Conservation (phyloP, 2,797 vertebrate species). For the Pteropus rufus region DNA sequence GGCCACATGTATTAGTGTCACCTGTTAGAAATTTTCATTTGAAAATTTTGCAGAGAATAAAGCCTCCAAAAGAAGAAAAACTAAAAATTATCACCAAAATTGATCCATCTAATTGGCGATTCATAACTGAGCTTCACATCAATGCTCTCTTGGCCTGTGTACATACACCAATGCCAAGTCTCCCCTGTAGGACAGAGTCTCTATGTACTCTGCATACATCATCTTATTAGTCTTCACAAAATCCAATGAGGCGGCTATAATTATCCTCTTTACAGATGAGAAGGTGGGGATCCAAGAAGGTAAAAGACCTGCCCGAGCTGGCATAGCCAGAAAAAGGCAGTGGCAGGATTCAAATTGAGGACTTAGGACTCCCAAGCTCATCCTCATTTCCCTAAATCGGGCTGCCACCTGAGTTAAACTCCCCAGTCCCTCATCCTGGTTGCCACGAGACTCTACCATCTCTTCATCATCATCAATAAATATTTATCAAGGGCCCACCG, state of each 20-base stretch:
- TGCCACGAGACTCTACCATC: not conserved
- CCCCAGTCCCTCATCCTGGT: not conserved
- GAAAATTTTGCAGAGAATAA: not conserved
- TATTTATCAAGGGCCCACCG: slow-evolving; percentile 71
- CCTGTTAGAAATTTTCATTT: not conserved
- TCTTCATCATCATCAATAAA: slow-evolving; percentile 64
- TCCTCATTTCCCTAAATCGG: not conserved
- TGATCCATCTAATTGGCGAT: not conserved
- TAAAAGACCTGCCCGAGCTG: not conserved
- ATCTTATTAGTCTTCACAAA: not conserved
- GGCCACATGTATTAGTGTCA: not conserved
- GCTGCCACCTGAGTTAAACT: not conserved
- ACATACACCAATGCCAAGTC: not conserved
- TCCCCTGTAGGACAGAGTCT: not conserved
- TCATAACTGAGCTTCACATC: not conserved
- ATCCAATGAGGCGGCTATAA: not conserved
- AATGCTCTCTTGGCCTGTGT: not conserved
- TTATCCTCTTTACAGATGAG: not conserved
- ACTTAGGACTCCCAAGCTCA: not conserved
- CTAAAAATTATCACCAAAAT: not conserved
- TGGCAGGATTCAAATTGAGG: not conserved
- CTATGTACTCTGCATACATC: not conserved
- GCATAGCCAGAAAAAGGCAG: not conserved
- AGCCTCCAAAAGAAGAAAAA: not conserved
- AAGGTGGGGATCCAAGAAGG: not conserved